phyloP scores from a whole-genome alignment of 2,888 invertebrate genomes.

The Aphodius sticticus region DNA sequence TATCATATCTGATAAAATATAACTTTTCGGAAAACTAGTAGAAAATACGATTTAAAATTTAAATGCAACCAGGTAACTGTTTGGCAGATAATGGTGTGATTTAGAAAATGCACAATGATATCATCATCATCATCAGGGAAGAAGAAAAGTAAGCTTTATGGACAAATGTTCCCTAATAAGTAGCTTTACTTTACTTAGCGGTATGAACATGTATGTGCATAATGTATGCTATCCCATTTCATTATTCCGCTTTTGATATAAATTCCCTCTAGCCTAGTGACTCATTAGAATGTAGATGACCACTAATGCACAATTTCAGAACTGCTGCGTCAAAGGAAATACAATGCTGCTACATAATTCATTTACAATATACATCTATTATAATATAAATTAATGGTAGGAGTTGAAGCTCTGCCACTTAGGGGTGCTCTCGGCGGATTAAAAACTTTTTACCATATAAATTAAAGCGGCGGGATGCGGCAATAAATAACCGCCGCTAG shows the following conservation, averaged over 20 bases:
- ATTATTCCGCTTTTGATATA: not conserved
- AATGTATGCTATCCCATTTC: not conserved
- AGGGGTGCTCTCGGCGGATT: not conserved
- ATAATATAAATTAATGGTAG: not conserved
- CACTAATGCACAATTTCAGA: not conserved
- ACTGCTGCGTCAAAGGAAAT: slow-evolving; percentile 4
- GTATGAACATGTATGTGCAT: too few species aligned
- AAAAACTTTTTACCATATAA: slow-evolving; percentile 27
- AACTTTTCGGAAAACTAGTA: too few species aligned
- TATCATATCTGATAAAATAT: too few species aligned
- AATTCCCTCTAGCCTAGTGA: not conserved
- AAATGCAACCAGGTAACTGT: too few species aligned
- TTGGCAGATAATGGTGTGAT: too few species aligned
- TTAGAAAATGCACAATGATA: too few species aligned
- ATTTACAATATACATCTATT: slow-evolving; percentile 4
- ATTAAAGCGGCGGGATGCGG: slow-evolving; percentile 14
- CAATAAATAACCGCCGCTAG: slow-evolving; percentile 16
- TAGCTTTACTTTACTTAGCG: too few species aligned
- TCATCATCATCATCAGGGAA: too few species aligned
- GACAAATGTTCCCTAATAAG: not conserved
- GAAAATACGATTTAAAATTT: too few species aligned
- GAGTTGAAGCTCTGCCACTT: not conserved
- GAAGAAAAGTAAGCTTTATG: not conserved
- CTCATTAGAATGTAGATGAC: not conserved
- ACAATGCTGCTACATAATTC: not conserved